Evolutionary conservation across 2,888 invertebrate species (phyloP).

Genomic region (Pheosia gnoma): DNA sequence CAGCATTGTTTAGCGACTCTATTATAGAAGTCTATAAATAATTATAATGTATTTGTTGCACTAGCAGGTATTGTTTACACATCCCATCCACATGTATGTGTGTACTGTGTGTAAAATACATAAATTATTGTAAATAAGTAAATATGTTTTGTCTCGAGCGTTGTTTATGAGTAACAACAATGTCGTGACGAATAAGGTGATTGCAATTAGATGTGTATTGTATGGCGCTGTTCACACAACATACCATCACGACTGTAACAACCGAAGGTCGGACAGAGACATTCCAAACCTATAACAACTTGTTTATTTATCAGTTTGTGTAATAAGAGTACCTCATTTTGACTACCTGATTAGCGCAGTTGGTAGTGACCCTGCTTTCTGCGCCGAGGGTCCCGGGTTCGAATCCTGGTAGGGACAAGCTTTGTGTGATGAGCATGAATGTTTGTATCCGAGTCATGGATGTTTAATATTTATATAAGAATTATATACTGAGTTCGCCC

Average conservation of each 20-base stretch:
- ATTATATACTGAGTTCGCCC: no score
- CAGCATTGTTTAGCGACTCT: neutral
- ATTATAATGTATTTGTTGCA: slow-evolving; percentile 6
- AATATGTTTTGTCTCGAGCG: slow-evolving; percentile 16
- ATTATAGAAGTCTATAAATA: slow-evolving; percentile 3
- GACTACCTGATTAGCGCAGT: no score
- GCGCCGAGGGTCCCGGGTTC: no score
- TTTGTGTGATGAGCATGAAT: no score
- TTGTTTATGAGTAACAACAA: slow-evolving; percentile 19
- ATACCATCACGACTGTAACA: neutral
- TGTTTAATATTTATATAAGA: no score
- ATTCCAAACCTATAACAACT: neutral
- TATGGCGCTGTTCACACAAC: neutral
- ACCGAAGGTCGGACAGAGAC: neutral
- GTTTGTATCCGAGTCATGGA: no score
- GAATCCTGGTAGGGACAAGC: no score
- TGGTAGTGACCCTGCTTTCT: no score
- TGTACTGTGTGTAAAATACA: neutral
- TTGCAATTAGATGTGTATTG: slow-evolving; percentile 6
- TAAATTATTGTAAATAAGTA: slow-evolving; percentile 20
- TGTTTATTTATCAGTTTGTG: no score
- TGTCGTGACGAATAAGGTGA: slow-evolving; percentile 14
- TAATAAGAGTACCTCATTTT: no score
- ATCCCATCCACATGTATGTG: slow-evolving; percentile 19
- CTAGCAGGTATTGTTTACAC: neutral